Evolutionary conservation across 2,113 vertebrate species (phyloP).

Genomic region (Uria aalge): DNA sequence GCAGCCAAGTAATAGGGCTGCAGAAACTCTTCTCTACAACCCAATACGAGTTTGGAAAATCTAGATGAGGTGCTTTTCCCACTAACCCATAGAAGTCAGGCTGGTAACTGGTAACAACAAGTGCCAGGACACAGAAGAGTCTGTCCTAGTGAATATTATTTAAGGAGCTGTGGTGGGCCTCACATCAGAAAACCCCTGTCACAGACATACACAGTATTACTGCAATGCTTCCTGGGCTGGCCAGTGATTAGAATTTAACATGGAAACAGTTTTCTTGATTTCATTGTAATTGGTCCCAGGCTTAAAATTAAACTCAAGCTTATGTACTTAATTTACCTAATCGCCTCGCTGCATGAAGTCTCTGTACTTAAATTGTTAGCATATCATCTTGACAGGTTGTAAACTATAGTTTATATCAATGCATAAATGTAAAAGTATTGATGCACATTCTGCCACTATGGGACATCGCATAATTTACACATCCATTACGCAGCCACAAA

Average conservation of each 20-base stretch:
- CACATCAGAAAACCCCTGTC: neutral
- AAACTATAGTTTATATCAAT: constrained; percentile 1
- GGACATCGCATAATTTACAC: constrained; percentile 6
- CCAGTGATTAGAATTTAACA: neutral
- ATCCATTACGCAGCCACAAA: constrained; percentile 9
- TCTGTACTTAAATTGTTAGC: constrained; percentile 4
- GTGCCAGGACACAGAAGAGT: neutral
- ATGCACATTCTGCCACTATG: neutral
- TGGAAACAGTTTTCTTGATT: neutral
- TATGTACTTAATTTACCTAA: constrained; percentile 41
- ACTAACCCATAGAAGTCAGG: neutral
- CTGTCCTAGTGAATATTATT: neutral
- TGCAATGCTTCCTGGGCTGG: neutral
- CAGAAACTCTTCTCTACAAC: neutral
- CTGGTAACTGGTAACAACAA: neutral
- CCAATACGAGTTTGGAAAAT: neutral
- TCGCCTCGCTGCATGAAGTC: neutral
- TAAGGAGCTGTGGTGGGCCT: neutral
- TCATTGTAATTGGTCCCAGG: neutral
- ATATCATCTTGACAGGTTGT: neutral
- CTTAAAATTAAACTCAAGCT: constrained; percentile 24
- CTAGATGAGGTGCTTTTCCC: neutral
- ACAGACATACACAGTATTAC: neutral
- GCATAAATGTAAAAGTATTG: constrained; percentile 7
- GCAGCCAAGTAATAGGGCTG: neutral